These are phyloP conservation scores for Thaleichthys pacificus DNA, from an alignment of 2,797 vertebrate genomes.

Conservation along the genomic window DNA sequence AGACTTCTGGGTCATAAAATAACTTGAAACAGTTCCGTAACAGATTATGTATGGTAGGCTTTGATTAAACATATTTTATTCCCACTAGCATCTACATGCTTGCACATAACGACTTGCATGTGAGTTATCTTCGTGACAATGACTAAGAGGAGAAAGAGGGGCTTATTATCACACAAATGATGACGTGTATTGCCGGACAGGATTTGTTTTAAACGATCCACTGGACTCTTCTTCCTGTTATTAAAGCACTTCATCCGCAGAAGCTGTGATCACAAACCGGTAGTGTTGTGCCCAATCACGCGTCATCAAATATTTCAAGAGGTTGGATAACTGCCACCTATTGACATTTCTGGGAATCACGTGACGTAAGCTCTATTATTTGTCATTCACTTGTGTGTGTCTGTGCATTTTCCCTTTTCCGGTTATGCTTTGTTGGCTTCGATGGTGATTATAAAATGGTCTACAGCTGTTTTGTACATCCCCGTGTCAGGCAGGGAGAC, in stretches of 20 bases:
- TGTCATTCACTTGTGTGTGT: constrained; percentile 15
- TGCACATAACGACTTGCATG: no score
- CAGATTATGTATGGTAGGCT: no score
- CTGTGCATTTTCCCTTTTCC: constrained; percentile 8
- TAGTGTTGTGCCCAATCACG: constrained; percentile 20
- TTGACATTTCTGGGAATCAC: constrained; percentile 44
- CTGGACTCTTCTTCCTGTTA: constrained; percentile 15
- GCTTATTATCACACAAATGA: not conserved
- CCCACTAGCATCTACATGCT: no score
- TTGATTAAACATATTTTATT: no score
- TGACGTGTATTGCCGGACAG: not conserved
- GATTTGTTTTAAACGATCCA: constrained; percentile 11
- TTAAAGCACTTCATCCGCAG: constrained; percentile 13
- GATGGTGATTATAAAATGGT: constrained; percentile 60
- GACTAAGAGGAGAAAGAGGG: not conserved
- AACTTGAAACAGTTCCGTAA: no score
- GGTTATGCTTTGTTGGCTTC: constrained; percentile 32
- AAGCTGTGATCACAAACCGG: constrained; percentile 30
- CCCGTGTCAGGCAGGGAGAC: constrained; percentile 48
- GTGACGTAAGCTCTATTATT: constrained; percentile 16
- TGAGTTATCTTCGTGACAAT: not conserved
- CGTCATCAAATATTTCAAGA: constrained; percentile 51
- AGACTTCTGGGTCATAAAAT: not conserved
- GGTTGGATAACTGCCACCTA: constrained; percentile 48
- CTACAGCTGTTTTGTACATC: constrained; percentile 46